Base-by-base conservation (phyloP, 2,888 invertebrate genomes). In the Pantelozetes paolii region DNA sequence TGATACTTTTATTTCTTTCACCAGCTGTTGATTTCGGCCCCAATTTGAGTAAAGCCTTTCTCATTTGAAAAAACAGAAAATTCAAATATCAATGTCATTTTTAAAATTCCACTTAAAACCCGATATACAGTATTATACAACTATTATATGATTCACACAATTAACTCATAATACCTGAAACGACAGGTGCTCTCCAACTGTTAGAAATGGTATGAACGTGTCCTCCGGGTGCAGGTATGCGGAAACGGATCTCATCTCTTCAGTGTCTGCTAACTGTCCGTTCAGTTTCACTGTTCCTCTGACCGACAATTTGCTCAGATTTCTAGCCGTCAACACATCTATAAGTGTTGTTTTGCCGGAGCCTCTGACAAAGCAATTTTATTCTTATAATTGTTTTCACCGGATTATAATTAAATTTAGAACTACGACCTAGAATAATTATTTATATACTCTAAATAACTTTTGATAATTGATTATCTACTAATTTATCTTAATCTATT, bases 111-210 rank as follows among this genome's bases (percentile, higher is more conserved):
- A 36, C 9, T 9, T 36, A 36, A 36, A 36, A n/a, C n/a, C n/a
- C n/a, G n/a, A n/a, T n/a, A n/a, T n/a, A n/a, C n/a, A n/a, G n/a
- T n/a, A 36, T 36, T 36, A 8, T 9, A 36, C 36, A 36, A 36
- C 9, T 36, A 36, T 36, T 8, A 36, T 36, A 9, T 8, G 5
- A 36, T n/a, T n/a, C n/a, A 36, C 9, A 36, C 5, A 8, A 9
- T 36, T 5, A 36, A 8, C 36, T 8, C n/a, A n/a, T n/a, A n/a
- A n/a, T 9, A 36, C 75, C 30, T 77, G 75, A 48, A 78, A 77
- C n/a, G 67, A 78, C 0, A 82, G 79, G 64, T 81, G 81, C 75
- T 82, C 82, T 64, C 78, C 77, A n/a, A 82, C 82, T 18, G 81
- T 82, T 73, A 82, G 78, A 2, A 79, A 79, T 0, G 80, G 80